Evolutionary conservation across 2,888 invertebrate genomes (phyloP), one percentile per base, ranked within the genome.

Genomic region (Cylindroiulus punctatus): DNA sequence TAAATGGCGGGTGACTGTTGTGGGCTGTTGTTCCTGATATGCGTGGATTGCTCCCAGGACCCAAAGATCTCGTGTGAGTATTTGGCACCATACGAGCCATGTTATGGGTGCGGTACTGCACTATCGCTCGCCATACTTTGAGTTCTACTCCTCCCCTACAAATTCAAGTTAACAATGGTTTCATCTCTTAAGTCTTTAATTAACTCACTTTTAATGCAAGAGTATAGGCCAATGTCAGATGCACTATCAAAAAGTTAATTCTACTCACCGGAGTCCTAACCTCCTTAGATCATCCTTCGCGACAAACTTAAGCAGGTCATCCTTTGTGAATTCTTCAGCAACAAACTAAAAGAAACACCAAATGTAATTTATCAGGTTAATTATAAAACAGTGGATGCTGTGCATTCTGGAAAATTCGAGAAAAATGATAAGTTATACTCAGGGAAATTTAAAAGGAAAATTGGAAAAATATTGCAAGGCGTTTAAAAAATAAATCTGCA

Each of bases 41-140:
- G 76, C 83, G 83, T 40, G 83, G 83, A 40, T 83, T 83, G 26
- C 40, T n/a, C n/a, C 40, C 42, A 44, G 42, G 40, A 22, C 83
- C 83, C 26, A 83, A 40, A 83, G 83, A 42, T 83, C 83, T 40
- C 42, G 83, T 83, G 40, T 83, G 83, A 83, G 83, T 83, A 83
- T 83, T 83, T 42, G 83, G 83, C 44, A 44, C 83, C 83, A 83
- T 83, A 17, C 83, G 83, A 83, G 42, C 44, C 44, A 83, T 42
- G 26, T 76, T 76, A 7, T 83, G 57, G 65, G 84, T 88, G 30
- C 92, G 89, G 88, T 91, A 90, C 86, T 94, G 93, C 87, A 93
- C 91, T 86, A 98, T 94, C 0, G 96, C 95, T 88, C 95, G 94
- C 97, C 97, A 98, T 88, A 98, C 92, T 86, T 95, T 93, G 84